Evolutionary conservation across 2,113 vertebrate species (phyloP).

Genomic region (Dasyornis broadbenti): DNA sequence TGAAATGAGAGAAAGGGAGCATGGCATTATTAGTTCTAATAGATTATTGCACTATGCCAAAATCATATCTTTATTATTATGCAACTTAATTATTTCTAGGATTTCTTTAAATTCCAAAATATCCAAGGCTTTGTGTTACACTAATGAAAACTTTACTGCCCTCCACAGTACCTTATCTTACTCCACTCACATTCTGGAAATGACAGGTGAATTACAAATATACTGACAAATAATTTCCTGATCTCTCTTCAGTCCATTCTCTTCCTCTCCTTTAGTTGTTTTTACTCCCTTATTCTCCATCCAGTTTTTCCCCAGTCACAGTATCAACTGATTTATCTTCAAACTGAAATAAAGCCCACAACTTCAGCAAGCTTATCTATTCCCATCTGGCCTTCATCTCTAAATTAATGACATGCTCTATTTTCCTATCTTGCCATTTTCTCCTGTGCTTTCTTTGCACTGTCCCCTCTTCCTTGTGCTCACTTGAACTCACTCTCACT

Average conservation of each 20-base stretch:
- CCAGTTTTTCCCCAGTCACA: neutral
- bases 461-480: neutral
- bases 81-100: neutral
- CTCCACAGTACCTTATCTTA: neutral
- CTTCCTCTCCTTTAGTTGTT: neutral
- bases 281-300: neutral
- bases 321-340: neutral
- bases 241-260: neutral
- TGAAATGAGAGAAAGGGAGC: neutral
- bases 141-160: neutral
- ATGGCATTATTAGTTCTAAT: neutral
- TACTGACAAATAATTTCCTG: neutral
- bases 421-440: neutral
- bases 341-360: neutral
- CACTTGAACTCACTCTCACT: neutral
- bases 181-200: neutral
- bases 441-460: neutral
- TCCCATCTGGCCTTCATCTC: neutral
- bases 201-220: neutral
- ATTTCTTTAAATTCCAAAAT: neutral
- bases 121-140: neutral
- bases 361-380: neutral
- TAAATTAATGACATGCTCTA: neutral
- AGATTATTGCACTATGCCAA: neutral
- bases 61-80: neutral